Evolutionary conservation across 2,797 vertebrate genomes (phyloP), one percentile per base, ranked within the genome.

Genomic region (Sebastes melanostomus): DNA sequence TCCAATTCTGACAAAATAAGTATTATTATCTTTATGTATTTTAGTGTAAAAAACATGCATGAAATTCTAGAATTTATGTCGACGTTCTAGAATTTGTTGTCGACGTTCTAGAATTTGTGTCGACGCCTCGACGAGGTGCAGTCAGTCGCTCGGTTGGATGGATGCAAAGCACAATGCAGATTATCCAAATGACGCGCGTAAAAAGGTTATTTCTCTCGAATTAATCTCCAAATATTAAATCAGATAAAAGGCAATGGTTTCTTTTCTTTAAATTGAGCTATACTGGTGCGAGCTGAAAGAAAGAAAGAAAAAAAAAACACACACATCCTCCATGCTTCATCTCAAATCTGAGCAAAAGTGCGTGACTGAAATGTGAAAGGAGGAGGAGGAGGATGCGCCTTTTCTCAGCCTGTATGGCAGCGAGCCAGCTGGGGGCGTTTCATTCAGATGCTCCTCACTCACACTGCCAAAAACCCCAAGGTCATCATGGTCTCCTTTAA

Each of bases 401-500:
- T 88, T 88, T 86, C 81, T 72, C 84, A 62, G 87, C 70, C 88
- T 42, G 42, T 0, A 42, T 16, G 36, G 63, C 62, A 65, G 34
- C 34, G 7, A 5, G 20, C 50, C n/a, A 72, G 85, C 52, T 80
- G 81, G 85, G 82, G 71, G 87, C 83, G 91, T 29, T 52, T 77
- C 84, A 68, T 69, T 86, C 79, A 79, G 72, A 86, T 75, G 84
- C 78, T 86, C 81, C 83, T 88, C 85, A 77, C 83, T 88, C 85
- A 77, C 89, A 91, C 94, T 85, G n/a, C 86, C 86, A 86, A 85
- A 91, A 86, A 52, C 46, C 89, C 91, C 96, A 97, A 97, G 97
- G 97, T 97, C 97, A 95, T 71, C 97, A 95, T 71, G 65, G 77
- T 92, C 76, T 94, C 93, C 89, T 93, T 89, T 82, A 86, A 95